Conservation (phyloP, 2,888 invertebrate species). For the Drosophila borborema region DNA sequence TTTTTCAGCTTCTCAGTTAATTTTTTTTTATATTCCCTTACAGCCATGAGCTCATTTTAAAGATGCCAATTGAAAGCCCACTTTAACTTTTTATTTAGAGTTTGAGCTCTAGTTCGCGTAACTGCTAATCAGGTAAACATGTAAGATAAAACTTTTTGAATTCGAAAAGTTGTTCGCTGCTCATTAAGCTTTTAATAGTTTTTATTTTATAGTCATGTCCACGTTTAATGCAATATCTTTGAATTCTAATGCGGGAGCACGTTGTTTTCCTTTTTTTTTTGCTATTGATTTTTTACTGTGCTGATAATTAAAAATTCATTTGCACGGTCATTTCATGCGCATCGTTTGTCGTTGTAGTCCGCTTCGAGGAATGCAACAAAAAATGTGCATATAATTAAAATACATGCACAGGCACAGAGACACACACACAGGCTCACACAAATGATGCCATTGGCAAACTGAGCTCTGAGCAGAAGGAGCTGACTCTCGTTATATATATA, state of each 20-base stretch:
- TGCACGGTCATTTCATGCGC: conserved; percentile 57
- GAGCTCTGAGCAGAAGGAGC: conserved; percentile 5
- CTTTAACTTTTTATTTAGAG: not conserved
- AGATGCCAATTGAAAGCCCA: not conserved
- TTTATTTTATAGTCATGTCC: conserved; percentile 12
- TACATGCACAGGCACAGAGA: conserved; percentile 15
- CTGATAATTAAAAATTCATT: conserved; percentile 79
- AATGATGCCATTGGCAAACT: conserved; percentile 19
- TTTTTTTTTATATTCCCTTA: conserved; percentile 43
- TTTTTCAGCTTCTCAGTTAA: not conserved
- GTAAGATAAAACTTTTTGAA: not conserved
- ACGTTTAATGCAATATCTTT: conserved; percentile 25
- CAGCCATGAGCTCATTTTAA: not conserved
- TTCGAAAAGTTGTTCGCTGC: not conserved
- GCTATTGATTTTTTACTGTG: conserved; percentile 64
- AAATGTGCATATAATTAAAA: conserved; percentile 75
- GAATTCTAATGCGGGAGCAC: conserved; percentile 51
- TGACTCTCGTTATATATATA: conserved; percentile 11
- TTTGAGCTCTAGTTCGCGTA: not conserved
- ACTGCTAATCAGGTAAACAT: not conserved
- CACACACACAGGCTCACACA: not conserved
- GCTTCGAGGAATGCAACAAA: conserved; percentile 60
- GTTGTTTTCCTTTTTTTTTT: conserved; percentile 17
- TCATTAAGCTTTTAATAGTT: conserved; percentile 7
- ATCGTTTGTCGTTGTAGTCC: conserved; percentile 32